A percentile compares a stretch with the other conserved stretches of the same genome.
Conservation (phyloP, 2,888 invertebrate genomes). For the Anagyrus pseudococci region DNA sequence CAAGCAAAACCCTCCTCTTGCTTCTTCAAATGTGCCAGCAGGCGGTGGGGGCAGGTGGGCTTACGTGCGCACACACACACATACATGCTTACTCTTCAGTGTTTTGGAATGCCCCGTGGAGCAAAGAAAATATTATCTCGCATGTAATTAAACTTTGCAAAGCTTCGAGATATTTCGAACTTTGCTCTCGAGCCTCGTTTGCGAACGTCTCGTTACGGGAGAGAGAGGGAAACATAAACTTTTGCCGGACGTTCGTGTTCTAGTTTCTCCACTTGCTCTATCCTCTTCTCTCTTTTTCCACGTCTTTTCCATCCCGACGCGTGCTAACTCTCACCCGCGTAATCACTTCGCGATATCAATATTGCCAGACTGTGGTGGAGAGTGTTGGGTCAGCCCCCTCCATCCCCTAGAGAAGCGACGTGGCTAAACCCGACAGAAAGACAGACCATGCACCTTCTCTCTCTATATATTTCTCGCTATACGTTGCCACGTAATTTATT, state of each 20-base stretch:
- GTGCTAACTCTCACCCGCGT: too few relatives aligned
- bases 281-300: conserved; percentile 18
- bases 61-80: too few relatives aligned
- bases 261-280: not conserved
- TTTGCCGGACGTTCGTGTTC: too few relatives aligned
- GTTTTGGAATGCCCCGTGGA: too few relatives aligned
- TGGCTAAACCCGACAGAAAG: not conserved
- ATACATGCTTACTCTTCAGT: too few relatives aligned
- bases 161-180: not conserved
- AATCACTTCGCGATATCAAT: conserved; percentile 52
- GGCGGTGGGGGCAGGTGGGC: too few relatives aligned
- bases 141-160: conserved; percentile 26
- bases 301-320: conserved; percentile 17
- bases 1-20: too few relatives aligned
- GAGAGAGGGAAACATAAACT: too few relatives aligned
- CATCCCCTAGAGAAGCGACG: conserved; percentile 41
- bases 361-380: conserved; percentile 45
- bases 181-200: not conserved
- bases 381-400: conserved; percentile 53
- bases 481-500: not conserved
- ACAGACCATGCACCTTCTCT: too few relatives aligned
- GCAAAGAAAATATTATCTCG: conserved; percentile 25
- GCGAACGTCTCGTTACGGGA: conserved; percentile 3
- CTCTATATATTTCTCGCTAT: too few relatives aligned
- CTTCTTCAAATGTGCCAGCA: too few relatives aligned